Conservation (phyloP, 2,888 invertebrate species). For the Hirtodrosophila confusa region DNA sequence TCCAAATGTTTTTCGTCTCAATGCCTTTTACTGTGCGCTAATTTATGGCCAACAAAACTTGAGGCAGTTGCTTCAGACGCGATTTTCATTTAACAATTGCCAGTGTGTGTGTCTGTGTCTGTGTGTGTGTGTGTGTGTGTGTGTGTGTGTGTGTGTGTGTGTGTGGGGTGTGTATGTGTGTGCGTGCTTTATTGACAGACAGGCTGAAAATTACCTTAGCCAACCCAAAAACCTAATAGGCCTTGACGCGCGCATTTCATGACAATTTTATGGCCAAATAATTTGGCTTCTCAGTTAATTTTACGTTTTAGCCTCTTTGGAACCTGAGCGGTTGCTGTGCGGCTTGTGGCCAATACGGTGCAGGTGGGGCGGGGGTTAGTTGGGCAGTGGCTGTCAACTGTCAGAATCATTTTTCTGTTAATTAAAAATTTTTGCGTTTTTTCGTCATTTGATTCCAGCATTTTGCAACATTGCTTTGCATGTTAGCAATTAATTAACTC, state of each 20-base stretch:
- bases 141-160: neutral
- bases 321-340: neutral
- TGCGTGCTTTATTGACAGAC: conserved; percentile 8
- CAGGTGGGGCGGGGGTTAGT: no score
- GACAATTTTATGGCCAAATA: conserved; percentile 66
- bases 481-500: no score
- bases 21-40: conserved; percentile 58
- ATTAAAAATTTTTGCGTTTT: conserved; percentile 15
- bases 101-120: neutral
- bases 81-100: conserved; percentile 52
- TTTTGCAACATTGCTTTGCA: no score
- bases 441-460: no score
- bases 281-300: conserved; percentile 61
- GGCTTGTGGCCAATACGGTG: neutral
- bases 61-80: conserved; percentile 21
- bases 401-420: conserved; percentile 63
- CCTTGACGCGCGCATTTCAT: conserved; percentile 48
- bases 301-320: conserved; percentile 28
- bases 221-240: conserved; percentile 32
- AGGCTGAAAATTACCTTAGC: conserved; percentile 32
- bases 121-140: conserved; percentile 1
- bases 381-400: conserved; percentile 9
- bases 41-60: conserved; percentile 61
- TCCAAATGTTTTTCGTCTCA: conserved; percentile 40
- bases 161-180: neutral